Conservation (phyloP, 2,113 vertebrate species). For the Sclerurus mexicanus region DNA sequence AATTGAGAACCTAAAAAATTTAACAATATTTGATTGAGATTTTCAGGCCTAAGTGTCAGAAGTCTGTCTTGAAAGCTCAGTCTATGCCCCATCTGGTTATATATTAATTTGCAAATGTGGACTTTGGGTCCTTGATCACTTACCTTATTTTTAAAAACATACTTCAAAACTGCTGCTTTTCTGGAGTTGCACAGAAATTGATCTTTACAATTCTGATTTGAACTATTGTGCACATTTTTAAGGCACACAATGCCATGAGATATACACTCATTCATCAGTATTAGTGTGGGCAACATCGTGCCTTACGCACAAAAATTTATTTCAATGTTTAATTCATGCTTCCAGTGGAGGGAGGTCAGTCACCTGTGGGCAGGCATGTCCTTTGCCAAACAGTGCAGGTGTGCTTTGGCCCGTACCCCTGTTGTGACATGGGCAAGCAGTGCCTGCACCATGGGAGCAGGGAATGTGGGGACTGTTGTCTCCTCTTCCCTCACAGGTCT, state of each 20-base stretch:
- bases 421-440: rapidly evolving
- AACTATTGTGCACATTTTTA: background rate
- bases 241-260: background rate
- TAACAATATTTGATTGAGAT: rapidly evolving
- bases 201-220: background rate
- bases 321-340: background rate
- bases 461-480: background rate
- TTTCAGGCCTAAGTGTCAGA: background rate
- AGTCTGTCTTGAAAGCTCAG: background rate
- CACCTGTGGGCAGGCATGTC: rapidly evolving
- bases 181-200: background rate
- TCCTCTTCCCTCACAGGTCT: background rate
- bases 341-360: rapidly evolving
- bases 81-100: background rate
- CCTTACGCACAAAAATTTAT: background rate
- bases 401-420: background rate
- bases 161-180: background rate
- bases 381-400: background rate
- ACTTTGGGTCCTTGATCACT: background rate
- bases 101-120: background rate
- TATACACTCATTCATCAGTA: no score
- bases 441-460: background rate
- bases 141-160: background rate
- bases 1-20: background rate
- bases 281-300: rapidly evolving